These are phyloP conservation scores for Aporophyla lueneburgensis DNA, from an alignment of 2,888 invertebrate genomes.

Conservation along the genomic window DNA sequence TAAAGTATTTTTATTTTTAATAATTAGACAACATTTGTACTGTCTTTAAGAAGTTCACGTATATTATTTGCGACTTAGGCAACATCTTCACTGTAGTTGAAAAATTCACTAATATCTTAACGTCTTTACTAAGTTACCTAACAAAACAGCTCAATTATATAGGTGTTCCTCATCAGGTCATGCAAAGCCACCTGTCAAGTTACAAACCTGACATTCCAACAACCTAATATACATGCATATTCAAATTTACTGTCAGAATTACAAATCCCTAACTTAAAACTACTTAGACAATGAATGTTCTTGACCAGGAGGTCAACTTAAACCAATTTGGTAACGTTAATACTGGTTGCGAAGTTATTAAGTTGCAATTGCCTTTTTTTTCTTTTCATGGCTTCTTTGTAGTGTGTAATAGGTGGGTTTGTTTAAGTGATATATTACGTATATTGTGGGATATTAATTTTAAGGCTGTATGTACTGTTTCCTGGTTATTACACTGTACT, in stretches of 20 bases:
- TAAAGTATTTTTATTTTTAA: too few relatives aligned
- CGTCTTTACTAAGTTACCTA: neutral
- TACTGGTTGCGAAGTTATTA: conserved; percentile 50
- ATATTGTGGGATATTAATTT: conserved; percentile 18
- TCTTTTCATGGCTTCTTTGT: conserved; percentile 35
- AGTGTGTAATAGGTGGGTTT: conserved; percentile 35
- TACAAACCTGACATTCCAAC: conserved; percentile 13
- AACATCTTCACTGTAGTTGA: neutral
- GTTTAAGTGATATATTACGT: conserved; percentile 24
- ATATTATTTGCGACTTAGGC: too few relatives aligned
- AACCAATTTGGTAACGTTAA: conserved; percentile 53
- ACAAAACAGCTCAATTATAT: conserved; percentile 15
- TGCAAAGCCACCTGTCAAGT: conserved; percentile 28
- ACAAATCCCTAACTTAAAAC: conserved; percentile 40
- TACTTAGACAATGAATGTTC: conserved; percentile 54
- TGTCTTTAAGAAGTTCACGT: neutral
- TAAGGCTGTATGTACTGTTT: conserved; percentile 17
- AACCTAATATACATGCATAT: conserved; percentile 40
- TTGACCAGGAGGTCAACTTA: conserved; percentile 62
- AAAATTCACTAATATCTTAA: neutral
- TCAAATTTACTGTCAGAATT: conserved; percentile 49
- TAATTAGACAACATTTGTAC: neutral
- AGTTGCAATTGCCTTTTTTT: conserved; percentile 56
- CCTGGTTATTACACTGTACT: conserved; percentile 34
- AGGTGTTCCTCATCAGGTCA: neutral